phyloP scores from a whole-genome alignment of 2,888 invertebrate genomes.

The Ennomos erosarius region DNA sequence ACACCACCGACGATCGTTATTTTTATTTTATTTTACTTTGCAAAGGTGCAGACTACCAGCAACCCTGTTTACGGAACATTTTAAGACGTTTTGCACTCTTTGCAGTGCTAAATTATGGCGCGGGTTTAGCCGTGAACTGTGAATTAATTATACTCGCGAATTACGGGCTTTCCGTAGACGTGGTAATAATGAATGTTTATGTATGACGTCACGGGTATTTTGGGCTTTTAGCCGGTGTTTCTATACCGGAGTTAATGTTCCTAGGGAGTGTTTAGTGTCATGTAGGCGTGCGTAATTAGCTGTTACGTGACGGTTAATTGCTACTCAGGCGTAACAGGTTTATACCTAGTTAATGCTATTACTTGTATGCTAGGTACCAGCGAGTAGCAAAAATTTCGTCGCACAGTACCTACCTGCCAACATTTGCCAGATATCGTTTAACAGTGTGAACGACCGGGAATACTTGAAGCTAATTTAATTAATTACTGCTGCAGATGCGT shows the following conservation, averaged over 20 bases:
- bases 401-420: too few relatives aligned
- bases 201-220: constrained; percentile 8
- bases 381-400: too few relatives aligned
- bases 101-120: constrained; percentile 23
- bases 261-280: constrained; percentile 1
- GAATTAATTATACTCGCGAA: constrained; percentile 13
- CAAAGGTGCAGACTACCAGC: constrained; percentile 1
- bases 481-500: too few relatives aligned
- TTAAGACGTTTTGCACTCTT: constrained; percentile 27
- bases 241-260: constrained; percentile 1
- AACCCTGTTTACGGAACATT: constrained; percentile 1
- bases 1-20: too few relatives aligned
- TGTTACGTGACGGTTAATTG: neutral
- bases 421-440: too few relatives aligned
- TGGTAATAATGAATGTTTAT: constrained; percentile 14
- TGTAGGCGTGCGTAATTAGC: constrained; percentile 6
- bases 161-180: constrained; percentile 6
- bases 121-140: constrained; percentile 21
- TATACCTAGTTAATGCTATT: too few relatives aligned
- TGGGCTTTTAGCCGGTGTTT: constrained; percentile 4
- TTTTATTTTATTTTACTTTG: too few relatives aligned
- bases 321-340: too few relatives aligned
- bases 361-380: too few relatives aligned
- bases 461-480: too few relatives aligned
- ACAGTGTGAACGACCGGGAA: too few relatives aligned